A percentile compares a stretch with the other conserved stretches of the same genome.
These are phyloP conservation scores for Hippasteria phrygiana DNA, from an alignment of 53 echinoderm and acorn worm genomes.

Conservation along the genomic window DNA sequence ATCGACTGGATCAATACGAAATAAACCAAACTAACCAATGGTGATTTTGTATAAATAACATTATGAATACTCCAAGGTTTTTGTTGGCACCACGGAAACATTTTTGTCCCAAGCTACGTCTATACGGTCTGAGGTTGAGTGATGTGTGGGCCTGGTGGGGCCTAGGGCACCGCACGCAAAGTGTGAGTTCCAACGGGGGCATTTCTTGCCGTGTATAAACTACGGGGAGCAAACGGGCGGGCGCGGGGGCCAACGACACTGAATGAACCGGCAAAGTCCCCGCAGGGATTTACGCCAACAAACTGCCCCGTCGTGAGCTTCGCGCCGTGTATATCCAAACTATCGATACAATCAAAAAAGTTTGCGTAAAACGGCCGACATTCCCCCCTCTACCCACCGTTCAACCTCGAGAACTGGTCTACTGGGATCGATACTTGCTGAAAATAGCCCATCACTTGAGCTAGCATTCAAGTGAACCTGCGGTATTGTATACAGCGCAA, in stretches of 20 bases:
- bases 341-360: slow-evolving; percentile 40
- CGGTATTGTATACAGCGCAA: slow-evolving; percentile 41
- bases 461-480: neutral
- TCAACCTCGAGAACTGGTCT: slow-evolving; percentile 21
- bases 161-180: neutral
- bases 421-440: slow-evolving; percentile 30
- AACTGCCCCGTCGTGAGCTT: slow-evolving; percentile 16
- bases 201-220: slow-evolving; percentile 26
- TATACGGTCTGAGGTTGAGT: slow-evolving; percentile 12
- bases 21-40: too few relatives aligned
- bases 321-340: neutral
- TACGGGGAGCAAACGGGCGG: slow-evolving; percentile 43
- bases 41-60: too few relatives aligned
- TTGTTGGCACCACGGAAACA: neutral
- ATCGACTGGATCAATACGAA: too few relatives aligned
- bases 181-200: slow-evolving; percentile 14
- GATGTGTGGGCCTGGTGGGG: slow-evolving; percentile 9
- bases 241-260: slow-evolving; percentile 59
- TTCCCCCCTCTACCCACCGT: slow-evolving; percentile 6
- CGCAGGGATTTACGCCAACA: slow-evolving; percentile 34
- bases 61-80: neutral
- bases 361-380: slow-evolving; percentile 29
- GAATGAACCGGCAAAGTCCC: slow-evolving; percentile 50
- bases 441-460: slow-evolving; percentile 6
- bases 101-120: neutral